These are phyloP conservation scores for Pristiophorus japonicus DNA, from an alignment of 2,113 vertebrate species.

Conservation along the genomic window DNA sequence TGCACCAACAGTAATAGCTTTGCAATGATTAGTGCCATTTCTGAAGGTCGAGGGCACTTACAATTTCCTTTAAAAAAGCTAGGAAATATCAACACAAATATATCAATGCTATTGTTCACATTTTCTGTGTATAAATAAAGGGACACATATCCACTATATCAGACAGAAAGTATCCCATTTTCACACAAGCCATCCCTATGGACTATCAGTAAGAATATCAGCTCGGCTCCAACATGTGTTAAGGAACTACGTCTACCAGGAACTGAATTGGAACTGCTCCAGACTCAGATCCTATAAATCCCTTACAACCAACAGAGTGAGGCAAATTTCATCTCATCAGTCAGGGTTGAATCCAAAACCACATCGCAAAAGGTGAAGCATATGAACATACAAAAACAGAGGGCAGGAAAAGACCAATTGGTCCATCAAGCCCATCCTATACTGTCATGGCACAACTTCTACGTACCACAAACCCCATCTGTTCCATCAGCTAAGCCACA, in stretches of 20 bases:
- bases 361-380: background rate
- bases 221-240: background rate
- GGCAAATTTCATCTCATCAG: background rate
- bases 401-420: background rate
- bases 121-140: background rate
- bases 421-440: background rate
- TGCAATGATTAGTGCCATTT: background rate
- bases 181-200: background rate
- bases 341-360: background rate
- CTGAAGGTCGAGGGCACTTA: background rate
- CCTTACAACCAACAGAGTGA: background rate
- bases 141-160: background rate
- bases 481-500: background rate
- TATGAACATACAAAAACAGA: background rate
- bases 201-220: background rate
- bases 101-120: background rate
- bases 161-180: background rate
- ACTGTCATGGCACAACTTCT: background rate
- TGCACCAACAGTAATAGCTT: background rate
- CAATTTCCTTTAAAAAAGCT: background rate
- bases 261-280: background rate
- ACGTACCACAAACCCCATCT: background rate
- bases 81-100: background rate
- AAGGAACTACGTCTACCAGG: background rate
- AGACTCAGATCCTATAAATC: background rate